phyloP scores from a whole-genome alignment of 1,140 invertebrate genomes.

The Bathynomus jamesi region DNA sequence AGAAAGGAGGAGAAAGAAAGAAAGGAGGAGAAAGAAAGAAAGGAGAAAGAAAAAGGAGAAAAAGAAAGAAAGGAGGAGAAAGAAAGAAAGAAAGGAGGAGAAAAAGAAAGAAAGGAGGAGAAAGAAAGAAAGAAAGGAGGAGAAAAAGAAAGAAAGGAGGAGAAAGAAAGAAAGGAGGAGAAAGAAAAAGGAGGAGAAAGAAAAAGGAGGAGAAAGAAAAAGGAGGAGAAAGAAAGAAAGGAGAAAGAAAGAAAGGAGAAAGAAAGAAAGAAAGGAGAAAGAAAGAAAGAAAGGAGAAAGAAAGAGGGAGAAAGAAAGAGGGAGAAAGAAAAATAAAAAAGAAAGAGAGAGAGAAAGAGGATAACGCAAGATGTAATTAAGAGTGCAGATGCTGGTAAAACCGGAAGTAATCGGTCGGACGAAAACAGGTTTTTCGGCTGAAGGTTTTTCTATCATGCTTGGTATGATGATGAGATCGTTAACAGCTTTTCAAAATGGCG shows the following conservation, averaged over 20 bases:
- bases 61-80: background rate
- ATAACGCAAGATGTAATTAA: background rate
- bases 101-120: background rate
- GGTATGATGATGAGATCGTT: background rate
- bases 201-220: background rate
- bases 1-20: background rate
- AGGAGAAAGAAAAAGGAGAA: background rate
- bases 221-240: background rate
- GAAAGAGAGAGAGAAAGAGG: background rate
- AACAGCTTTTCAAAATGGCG: background rate
- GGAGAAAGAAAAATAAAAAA: background rate
- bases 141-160: background rate
- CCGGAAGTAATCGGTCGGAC: background rate
- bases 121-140: background rate
- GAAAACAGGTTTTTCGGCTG: background rate
- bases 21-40: background rate
- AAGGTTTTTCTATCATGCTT: background rate
- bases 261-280: background rate
- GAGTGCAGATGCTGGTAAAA: background rate
- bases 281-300: background rate
- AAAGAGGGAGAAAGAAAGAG: background rate
- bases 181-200: background rate
- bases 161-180: background rate
- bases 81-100: background rate
- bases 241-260: background rate